Evolutionary conservation across 2,888 invertebrate genomes (phyloP), one percentile per base, ranked within the genome.

Genomic region (Drosophila gaucha): DNA sequence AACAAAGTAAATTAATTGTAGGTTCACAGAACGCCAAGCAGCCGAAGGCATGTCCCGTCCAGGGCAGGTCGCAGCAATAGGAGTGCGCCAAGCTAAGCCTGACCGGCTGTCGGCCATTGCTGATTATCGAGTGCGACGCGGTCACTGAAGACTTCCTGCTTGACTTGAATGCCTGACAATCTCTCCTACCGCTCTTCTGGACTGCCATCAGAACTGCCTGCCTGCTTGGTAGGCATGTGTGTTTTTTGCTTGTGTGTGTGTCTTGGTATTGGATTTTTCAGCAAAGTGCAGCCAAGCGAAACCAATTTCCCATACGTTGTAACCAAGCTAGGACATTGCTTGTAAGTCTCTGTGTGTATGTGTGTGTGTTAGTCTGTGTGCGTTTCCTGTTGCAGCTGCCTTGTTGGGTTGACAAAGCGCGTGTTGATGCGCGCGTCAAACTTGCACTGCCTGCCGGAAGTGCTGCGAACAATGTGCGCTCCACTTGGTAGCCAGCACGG

Each of bases 1-100:
- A 89, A 89, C 89, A 89, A 89, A 89, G 89, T 88, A 87, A 89
- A 89, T 89, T 89, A 89, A 89, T 89, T 89, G 89, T 82, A 79
- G 83, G 89, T 85, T 88, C 89, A 88, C 80, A 88, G 78, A 74
- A 76, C 78, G 67, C 59, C 55, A 44, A 36, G 60, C 65, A 63
- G 49, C 47, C 47, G 55, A 22, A 70, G 47, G 35, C 46, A 36
- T 41, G 62, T 31, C 43, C 49, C 35, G 16, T 35, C 49, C 39
- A 41, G 30, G 44, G n/a, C 60, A 39, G 67, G 43, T 50, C 59
- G 44, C 63, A 57, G 55, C 28, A 31, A n/a, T 12, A 22, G 18
- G 43, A 47, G 39, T 43, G 60, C 28, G 31, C 52, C 55, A 67
- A 60, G 66, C 63, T 66, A 64, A 66, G 74, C 72, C 67, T 54